Evolutionary conservation across 2,797 vertebrate genomes (phyloP).

Genomic region (Allobates femoralis): DNA sequence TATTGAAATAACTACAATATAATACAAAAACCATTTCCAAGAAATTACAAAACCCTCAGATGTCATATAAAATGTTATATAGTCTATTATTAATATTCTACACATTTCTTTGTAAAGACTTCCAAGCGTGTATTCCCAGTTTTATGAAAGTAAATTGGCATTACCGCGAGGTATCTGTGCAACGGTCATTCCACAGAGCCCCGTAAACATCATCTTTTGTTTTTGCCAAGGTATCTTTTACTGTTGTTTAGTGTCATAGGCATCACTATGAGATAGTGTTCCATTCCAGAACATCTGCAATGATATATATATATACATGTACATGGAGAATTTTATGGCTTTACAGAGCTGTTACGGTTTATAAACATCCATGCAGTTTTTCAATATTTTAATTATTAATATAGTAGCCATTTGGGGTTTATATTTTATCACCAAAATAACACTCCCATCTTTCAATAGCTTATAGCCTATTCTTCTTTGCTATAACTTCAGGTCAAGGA

Average conservation of each 20-base stretch:
- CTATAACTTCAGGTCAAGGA: no score
- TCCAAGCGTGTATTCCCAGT: neutral
- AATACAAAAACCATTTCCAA: neutral
- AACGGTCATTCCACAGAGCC: neutral
- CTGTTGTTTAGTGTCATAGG: neutral
- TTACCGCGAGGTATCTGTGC: neutral
- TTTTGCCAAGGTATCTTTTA: neutral
- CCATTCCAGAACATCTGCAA: conserved; percentile 1
- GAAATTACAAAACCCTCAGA: conserved; percentile 17
- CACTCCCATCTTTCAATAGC: neutral
- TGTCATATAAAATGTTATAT: conserved; percentile 1
- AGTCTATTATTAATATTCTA: neutral
- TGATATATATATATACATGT: neutral
- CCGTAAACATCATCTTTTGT: neutral
- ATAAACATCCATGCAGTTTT: neutral
- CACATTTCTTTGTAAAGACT: neutral
- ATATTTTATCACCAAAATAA: neutral
- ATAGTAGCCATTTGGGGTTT: neutral
- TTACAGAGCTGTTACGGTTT: neutral
- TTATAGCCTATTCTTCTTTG: no score
- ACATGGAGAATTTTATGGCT: neutral
- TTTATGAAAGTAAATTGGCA: neutral
- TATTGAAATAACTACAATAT: neutral
- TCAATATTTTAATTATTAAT: neutral
- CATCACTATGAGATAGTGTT: neutral